Evolutionary conservation across 2,113 vertebrate genomes (phyloP).

Genomic region (Syngnathoides biaculeatus): DNA sequence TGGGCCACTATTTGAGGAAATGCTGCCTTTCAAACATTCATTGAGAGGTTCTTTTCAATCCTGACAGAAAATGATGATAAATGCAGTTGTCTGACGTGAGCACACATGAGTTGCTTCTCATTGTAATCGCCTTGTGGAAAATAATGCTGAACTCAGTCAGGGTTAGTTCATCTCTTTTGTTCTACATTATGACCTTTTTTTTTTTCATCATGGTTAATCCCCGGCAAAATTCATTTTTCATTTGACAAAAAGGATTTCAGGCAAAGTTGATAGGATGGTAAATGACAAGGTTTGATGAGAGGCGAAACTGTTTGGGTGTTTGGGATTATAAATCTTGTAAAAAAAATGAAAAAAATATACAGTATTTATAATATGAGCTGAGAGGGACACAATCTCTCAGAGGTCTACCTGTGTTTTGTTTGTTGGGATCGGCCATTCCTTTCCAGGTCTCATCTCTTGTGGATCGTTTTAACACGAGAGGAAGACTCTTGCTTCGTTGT

Average conservation of each 20-base stretch:
- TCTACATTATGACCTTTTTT: constrained; percentile 32
- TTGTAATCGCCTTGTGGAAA: constrained; percentile 3
- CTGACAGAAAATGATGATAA: not conserved
- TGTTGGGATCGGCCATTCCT: not conserved
- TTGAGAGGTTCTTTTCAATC: not conserved
- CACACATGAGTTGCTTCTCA: not conserved
- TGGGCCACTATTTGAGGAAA: too few relatives aligned
- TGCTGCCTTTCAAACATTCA: too few relatives aligned
- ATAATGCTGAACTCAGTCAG: constrained; percentile 27
- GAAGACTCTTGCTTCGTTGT: not conserved
- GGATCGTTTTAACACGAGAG: not conserved
- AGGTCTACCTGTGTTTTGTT: not conserved
- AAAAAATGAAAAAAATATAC: constrained; percentile 18
- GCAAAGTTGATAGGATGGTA: constrained; percentile 23
- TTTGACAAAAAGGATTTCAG: constrained; percentile 33
- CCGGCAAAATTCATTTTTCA: constrained; percentile 33
- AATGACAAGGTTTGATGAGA: constrained; percentile 19
- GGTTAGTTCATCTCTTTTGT: constrained; percentile 53
- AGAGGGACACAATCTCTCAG: constrained; percentile 32
- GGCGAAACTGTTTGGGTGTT: constrained; percentile 56
- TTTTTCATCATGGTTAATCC: constrained; percentile 43
- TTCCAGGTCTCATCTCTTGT: not conserved
- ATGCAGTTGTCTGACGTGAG: not conserved
- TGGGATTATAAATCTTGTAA: constrained; percentile 52
- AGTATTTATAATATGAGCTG: constrained; percentile 25